phyloP scores from a whole-genome alignment of 2,888 invertebrate species.

The Cheiracanthium punctorium region DNA sequence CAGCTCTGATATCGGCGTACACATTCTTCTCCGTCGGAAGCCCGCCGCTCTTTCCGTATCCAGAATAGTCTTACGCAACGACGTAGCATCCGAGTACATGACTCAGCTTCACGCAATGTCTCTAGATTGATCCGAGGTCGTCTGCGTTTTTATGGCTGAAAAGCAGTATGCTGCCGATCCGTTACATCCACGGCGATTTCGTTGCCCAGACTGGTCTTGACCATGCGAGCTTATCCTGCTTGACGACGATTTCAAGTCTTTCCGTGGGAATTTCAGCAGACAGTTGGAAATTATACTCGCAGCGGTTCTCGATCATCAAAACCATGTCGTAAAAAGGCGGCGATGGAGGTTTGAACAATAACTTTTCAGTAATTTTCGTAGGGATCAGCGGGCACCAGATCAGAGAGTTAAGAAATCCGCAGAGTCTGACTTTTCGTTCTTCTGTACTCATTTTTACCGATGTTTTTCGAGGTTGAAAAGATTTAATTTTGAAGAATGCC shows the following conservation, averaged over 20 bases:
- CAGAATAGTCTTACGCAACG: constrained; percentile 86
- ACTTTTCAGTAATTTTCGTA: constrained; percentile 97
- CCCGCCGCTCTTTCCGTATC: constrained; percentile 95
- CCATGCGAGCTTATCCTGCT: constrained; percentile 86
- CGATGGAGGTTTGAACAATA: constrained; percentile 99
- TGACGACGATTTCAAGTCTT: constrained; percentile 84
- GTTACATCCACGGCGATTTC: constrained; percentile 90
- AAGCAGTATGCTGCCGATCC: constrained; percentile 93
- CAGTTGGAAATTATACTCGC: constrained; percentile 82
- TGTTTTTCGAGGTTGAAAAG: no score
- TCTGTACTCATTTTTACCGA: no score
- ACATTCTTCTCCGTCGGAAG: constrained; percentile 98
- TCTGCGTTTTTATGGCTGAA: constrained; percentile 97
- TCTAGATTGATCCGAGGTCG: constrained; percentile 83
- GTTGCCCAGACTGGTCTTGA: constrained; percentile 94
- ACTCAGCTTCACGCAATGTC: constrained; percentile 96
- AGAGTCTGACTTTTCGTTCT: no score
- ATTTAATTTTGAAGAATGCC: no score
- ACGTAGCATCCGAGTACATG: constrained; percentile 97
- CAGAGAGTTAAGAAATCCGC: no score
- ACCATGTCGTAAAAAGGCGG: constrained; percentile 95
- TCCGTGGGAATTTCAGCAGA: constrained; percentile 88
- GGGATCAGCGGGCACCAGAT: constrained; percentile 99
- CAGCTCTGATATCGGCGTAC: constrained; percentile 98
- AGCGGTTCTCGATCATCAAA: neutral